These are phyloP conservation scores for Clanis bilineata DNA, from an alignment of 2,888 invertebrate species.

Conservation along the genomic window DNA sequence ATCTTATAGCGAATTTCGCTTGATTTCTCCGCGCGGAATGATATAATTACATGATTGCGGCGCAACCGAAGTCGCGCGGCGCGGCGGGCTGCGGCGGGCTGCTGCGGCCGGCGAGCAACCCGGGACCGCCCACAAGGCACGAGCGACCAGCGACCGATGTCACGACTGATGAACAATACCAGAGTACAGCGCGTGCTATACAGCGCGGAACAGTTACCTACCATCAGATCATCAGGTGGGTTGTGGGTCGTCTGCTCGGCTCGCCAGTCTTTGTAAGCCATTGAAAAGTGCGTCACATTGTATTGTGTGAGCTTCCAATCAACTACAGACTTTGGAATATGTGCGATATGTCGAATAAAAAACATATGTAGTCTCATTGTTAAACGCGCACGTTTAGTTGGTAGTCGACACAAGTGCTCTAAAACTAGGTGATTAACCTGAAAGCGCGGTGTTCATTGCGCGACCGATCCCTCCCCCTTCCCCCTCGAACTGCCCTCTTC, in stretches of 20 bases:
- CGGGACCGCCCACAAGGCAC: not conserved
- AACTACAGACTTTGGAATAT: no score
- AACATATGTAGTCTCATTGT: no score
- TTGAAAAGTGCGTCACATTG: no score
- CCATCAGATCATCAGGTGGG: no score
- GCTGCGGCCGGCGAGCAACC: no score
- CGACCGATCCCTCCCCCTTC: not conserved
- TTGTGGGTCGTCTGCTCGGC: no score
- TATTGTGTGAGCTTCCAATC: no score
- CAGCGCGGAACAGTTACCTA: no score
- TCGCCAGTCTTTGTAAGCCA: no score
- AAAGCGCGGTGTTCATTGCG: not conserved
- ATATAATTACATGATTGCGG: constrained; percentile 60
- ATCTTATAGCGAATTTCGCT: constrained; percentile 54
- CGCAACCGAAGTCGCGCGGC: constrained; percentile 20
- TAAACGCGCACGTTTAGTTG: not conserved
- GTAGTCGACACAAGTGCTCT: not conserved
- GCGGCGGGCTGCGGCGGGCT: constrained; percentile 21
- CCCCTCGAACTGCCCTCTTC: not conserved
- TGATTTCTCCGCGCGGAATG: constrained; percentile 54
- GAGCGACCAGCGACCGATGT: not conserved
- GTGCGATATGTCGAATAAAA: no score
- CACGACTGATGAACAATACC: not conserved
- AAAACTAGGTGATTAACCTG: not conserved
- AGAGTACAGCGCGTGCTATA: no score